Evolutionary conservation across 2,113 vertebrate genomes (phyloP).

Genomic region (Lucifuga dentata): DNA sequence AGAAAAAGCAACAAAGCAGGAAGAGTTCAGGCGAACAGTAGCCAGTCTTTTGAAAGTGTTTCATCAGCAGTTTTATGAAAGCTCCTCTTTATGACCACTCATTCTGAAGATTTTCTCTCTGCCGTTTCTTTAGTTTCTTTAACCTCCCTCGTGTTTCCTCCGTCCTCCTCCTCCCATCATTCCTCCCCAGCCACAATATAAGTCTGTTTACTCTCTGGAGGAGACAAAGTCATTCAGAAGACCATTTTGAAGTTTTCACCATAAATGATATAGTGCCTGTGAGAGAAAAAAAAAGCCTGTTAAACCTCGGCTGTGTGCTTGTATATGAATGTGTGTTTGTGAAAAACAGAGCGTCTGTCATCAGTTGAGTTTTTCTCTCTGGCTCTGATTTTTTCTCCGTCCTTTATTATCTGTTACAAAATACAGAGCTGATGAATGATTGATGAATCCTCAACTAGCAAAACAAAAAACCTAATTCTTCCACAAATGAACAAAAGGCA

Average conservation of each 20-base stretch:
- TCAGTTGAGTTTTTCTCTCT: conserved; percentile 11
- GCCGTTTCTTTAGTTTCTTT: conserved; percentile 49
- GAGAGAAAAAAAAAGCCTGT: conserved; percentile 11
- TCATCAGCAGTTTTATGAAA: conserved; percentile 34
- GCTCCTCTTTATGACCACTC: conserved; percentile 29
- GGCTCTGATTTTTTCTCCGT: conserved; percentile 30
- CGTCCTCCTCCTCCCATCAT: conserved; percentile 27
- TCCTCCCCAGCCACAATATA: conserved; percentile 47
- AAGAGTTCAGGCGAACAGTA: conserved; percentile 13
- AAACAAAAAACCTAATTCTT: conserved; percentile 46
- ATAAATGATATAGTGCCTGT: conserved; percentile 54
- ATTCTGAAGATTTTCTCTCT: conserved; percentile 19
- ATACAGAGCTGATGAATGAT: conserved; percentile 57
- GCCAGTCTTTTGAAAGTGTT: conserved; percentile 25
- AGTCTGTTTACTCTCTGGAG: conserved; percentile 52
- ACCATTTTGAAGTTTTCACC: conserved; percentile 66
- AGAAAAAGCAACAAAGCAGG: background rate
- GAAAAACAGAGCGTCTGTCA: conserved; percentile 16
- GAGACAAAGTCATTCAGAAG: conserved; percentile 42
- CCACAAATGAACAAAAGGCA: conserved; percentile 21
- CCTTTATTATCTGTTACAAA: conserved; percentile 52
- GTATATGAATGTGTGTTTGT: conserved; percentile 27
- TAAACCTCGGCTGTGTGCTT: conserved; percentile 24
- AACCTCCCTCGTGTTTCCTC: conserved; percentile 30
- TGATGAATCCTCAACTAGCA: conserved; percentile 42